phyloP scores from a whole-genome alignment of 1,140 invertebrate genomes.

The Achatina immaculata region DNA sequence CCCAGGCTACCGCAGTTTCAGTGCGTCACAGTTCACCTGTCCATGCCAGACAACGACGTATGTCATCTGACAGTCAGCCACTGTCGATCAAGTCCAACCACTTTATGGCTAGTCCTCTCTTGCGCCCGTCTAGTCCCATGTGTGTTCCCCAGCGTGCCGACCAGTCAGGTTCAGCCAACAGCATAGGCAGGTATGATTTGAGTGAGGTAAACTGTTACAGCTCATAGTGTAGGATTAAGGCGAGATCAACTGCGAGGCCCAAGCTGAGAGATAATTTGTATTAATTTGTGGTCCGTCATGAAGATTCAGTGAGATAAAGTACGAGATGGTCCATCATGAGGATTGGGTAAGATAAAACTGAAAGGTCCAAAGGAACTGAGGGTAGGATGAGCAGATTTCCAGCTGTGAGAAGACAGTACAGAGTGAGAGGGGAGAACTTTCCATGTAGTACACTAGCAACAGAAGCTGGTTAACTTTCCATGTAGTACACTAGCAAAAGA shows the following conservation, averaged over 20 bases:
- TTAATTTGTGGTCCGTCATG: background rate
- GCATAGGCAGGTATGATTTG: conserved; percentile 35
- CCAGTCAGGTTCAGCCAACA: background rate
- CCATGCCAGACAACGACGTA: background rate
- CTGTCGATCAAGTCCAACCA: conserved; percentile 36
- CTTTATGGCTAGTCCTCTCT: conserved; percentile 25
- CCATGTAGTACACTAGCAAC: too few relatives aligned
- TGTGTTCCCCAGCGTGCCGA: conserved; percentile 6
- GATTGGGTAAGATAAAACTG: background rate
- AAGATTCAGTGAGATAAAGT: background rate
- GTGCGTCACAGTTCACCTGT: conserved; percentile 25
- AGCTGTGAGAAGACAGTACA: too few relatives aligned
- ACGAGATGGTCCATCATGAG: background rate
- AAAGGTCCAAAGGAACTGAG: too few relatives aligned
- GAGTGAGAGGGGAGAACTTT: too few relatives aligned
- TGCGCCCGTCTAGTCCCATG: conserved; percentile 20
- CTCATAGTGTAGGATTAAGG: background rate
- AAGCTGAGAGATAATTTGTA: background rate
- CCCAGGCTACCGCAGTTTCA: background rate
- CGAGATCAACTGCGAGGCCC: background rate
- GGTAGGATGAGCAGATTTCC: too few relatives aligned
- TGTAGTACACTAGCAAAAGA: too few relatives aligned
- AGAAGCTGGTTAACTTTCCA: too few relatives aligned
- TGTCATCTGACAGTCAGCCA: conserved; percentile 17
- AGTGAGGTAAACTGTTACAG: background rate